phyloP scores from a whole-genome alignment of 2,888 invertebrate genomes.

The Arge pagana region DNA sequence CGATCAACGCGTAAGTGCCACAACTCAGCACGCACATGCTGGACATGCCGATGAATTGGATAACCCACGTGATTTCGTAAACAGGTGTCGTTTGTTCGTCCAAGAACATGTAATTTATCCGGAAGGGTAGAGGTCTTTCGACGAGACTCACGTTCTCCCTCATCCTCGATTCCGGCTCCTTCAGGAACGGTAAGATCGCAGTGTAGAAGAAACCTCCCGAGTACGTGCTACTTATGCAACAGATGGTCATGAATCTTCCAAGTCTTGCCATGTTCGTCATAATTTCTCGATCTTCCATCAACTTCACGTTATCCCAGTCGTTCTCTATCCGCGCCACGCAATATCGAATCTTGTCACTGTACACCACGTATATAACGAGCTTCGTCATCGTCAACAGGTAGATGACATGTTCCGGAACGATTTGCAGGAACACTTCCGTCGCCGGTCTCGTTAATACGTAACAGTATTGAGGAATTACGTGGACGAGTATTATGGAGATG shows the following conservation, averaged over 20 bases:
- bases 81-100: conserved; percentile 31
- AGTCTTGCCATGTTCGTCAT: conserved; percentile 47
- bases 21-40: conserved; percentile 30
- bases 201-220: conserved; percentile 48
- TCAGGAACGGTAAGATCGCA: conserved; percentile 50
- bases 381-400: no score
- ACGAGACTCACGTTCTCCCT: conserved; percentile 25
- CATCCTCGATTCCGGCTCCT: no score
- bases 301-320: conserved; percentile 41
- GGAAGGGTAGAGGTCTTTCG: conserved; percentile 43
- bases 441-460: no score
- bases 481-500: no score
- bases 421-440: no score
- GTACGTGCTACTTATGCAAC: conserved; percentile 46
- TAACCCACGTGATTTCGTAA: conserved; percentile 38
- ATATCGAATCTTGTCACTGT: conserved; percentile 47
- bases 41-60: conserved; percentile 34
- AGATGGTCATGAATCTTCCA: conserved; percentile 44
- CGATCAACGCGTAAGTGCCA: no score
- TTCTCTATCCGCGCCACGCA: conserved; percentile 41
- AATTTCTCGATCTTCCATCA: conserved; percentile 41
- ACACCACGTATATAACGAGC: no score
- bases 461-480: no score
- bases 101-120: conserved; percentile 44
- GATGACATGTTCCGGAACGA: no score